These are phyloP conservation scores for Heliocidaris tuberculata DNA, from an alignment of 35 echinoderm and acorn worm genomes.

Conservation along the genomic window DNA sequence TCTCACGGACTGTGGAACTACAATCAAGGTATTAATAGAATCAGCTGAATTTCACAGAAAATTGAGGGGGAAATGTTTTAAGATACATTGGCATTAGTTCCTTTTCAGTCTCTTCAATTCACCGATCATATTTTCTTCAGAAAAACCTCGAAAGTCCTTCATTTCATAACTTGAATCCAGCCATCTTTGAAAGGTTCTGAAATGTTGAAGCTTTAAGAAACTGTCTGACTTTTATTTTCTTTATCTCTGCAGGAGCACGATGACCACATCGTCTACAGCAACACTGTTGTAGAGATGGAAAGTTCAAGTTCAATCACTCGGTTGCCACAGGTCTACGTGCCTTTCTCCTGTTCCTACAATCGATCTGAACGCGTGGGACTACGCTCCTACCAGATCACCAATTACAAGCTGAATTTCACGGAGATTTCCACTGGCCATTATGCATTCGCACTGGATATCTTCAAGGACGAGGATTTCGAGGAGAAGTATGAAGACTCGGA, in stretches of 20 bases:
- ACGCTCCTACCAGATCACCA: background rate
- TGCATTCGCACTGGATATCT: background rate
- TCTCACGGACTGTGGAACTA: background rate
- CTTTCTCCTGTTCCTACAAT: constrained; percentile 5
- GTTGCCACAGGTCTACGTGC: background rate
- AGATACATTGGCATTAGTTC: too few species aligned
- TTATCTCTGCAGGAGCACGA: background rate
- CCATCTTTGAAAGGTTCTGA: too few species aligned
- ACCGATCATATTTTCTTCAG: too few species aligned
- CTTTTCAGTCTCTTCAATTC: too few species aligned
- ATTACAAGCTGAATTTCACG: background rate
- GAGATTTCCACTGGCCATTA: background rate
- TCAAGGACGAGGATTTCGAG: background rate
- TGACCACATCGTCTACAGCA: background rate
- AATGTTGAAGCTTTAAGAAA: too few species aligned
- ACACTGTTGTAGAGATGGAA: background rate
- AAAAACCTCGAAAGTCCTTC: too few species aligned
- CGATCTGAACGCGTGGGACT: background rate
- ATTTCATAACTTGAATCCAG: too few species aligned
- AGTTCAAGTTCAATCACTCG: background rate
- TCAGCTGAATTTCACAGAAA: too few species aligned
- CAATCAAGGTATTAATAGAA: background rate
- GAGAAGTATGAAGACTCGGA: constrained; percentile 18
- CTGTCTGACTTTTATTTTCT: too few species aligned
- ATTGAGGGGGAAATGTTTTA: too few species aligned